phyloP scores from a whole-genome alignment of 2,113 vertebrate species.

The Tapirus terrestris region DNA sequence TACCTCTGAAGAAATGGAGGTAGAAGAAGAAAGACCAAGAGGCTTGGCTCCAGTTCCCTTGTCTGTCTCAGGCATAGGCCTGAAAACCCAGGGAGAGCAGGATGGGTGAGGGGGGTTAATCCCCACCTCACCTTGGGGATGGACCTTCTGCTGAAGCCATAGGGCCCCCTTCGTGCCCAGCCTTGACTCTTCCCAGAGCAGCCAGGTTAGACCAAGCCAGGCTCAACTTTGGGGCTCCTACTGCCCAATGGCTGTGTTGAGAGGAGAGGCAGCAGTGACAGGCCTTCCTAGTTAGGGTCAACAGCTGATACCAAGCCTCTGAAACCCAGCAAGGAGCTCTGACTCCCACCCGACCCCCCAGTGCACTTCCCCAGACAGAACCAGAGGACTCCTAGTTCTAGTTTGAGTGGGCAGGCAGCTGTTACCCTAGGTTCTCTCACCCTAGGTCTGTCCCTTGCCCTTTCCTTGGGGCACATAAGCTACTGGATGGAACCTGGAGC shows the following conservation, averaged over 20 bases:
- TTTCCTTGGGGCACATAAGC: conserved; percentile 41
- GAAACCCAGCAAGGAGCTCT: conserved; percentile 51
- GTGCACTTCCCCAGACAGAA: conserved; percentile 39
- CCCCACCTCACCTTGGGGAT: conserved; percentile 3
- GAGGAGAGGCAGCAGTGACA: conserved; percentile 7
- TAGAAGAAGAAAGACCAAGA: conserved; percentile 86
- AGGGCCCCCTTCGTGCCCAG: background rate
- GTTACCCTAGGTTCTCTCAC: conserved; percentile 17
- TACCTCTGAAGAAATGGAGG: conserved; percentile 89
- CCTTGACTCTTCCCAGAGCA: background rate
- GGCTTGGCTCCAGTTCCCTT: conserved; percentile 73
- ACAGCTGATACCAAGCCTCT: conserved; percentile 52
- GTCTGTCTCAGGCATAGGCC: conserved; percentile 44
- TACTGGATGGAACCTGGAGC: conserved; percentile 41
- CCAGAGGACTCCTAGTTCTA: conserved; percentile 67
- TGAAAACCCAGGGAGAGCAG: conserved; percentile 58
- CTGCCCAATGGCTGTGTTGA: conserved; percentile 14
- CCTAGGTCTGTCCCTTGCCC: conserved; percentile 26
- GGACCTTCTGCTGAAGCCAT: conserved; percentile 45
- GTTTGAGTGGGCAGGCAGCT: conserved; percentile 59
- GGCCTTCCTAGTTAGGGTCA: conserved; percentile 54
- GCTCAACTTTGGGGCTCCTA: conserved; percentile 25
- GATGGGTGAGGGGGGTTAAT: conserved; percentile 54
- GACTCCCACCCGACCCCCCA: background rate
- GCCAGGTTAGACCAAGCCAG: background rate